Percentiles rank a stretch among this genome's conserved stretches.
Evolutionary conservation across 2,888 invertebrate genomes (phyloP).

Genomic region (Mimumesa dahlbomi): DNA sequence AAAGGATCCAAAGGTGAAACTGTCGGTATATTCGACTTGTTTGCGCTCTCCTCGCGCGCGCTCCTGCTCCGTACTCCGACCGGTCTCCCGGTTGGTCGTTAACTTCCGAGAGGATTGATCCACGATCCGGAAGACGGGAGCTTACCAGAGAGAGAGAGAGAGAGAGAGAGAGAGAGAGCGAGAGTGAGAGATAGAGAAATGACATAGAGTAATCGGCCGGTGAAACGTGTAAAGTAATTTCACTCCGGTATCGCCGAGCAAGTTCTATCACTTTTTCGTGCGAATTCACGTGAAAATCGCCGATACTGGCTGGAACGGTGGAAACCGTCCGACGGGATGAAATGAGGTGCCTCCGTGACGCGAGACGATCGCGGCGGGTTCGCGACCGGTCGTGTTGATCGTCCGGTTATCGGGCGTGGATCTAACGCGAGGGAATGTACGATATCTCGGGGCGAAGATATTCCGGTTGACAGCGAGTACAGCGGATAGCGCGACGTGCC

Average conservation of each 20-base stretch:
- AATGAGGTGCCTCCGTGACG: conserved; percentile 40
- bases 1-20: too few species aligned
- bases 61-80: neutral
- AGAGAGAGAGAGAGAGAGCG: conserved; percentile 1
- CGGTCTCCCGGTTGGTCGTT: conserved; percentile 17
- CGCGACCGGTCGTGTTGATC: conserved; percentile 57
- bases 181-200: neutral
- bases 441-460: conserved; percentile 55
- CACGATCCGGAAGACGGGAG: conserved; percentile 24
- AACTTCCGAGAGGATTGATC: conserved; percentile 31
- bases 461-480: conserved; percentile 45
- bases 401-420: conserved; percentile 46
- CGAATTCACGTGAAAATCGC: conserved; percentile 35
- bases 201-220: too few species aligned
- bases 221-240: too few species aligned
- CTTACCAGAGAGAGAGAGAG: neutral
- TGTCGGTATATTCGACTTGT: neutral
- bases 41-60: conserved; percentile 3
- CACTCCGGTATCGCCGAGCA: too few species aligned
- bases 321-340: conserved; percentile 37
- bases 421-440: conserved; percentile 58
- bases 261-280: too few species aligned
- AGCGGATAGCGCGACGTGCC: conserved; percentile 33
- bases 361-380: conserved; percentile 43
- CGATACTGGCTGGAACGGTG: conserved; percentile 14